Evolutionary conservation across 2,113 vertebrate species (phyloP).

Genomic region (Amblyopsis rosae): DNA sequence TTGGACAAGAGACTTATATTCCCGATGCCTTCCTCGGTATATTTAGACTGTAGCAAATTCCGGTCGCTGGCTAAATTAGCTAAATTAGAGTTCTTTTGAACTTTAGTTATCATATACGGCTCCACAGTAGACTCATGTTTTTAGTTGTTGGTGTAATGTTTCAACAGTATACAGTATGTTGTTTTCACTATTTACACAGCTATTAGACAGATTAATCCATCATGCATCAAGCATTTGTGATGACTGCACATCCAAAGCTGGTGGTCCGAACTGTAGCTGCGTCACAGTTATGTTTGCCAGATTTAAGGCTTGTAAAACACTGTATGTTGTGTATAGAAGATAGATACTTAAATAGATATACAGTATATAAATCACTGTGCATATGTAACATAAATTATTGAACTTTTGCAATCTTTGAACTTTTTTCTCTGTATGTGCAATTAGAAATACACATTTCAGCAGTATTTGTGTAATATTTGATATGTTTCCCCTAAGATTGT

Average conservation of each 20-base stretch:
- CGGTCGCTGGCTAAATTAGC: slow-evolving; percentile 33
- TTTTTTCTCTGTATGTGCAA: slow-evolving; percentile 42
- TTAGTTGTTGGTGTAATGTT: slow-evolving; percentile 21
- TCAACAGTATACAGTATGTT: slow-evolving; percentile 27
- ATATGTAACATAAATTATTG: slow-evolving; percentile 59
- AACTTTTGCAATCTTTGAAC: slow-evolving; percentile 38
- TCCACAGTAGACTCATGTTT: slow-evolving; percentile 14
- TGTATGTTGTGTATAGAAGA: slow-evolving; percentile 55
- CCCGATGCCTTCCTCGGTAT: slow-evolving; percentile 62
- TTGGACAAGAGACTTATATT: slow-evolving; percentile 27
- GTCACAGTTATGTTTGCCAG: slow-evolving; percentile 43
- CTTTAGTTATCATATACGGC: slow-evolving; percentile 17
- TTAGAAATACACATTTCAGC: slow-evolving; percentile 42
- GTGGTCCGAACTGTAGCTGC: slow-evolving; percentile 47
- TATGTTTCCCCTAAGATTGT: slow-evolving; percentile 31
- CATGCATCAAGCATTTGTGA: slow-evolving; percentile 50
- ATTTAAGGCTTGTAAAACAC: slow-evolving; percentile 37
- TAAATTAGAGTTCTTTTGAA: not conserved
- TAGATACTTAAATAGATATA: slow-evolving; percentile 33
- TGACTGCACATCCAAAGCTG: slow-evolving; percentile 15
- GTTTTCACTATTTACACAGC: slow-evolving; percentile 41
- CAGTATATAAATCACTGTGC: slow-evolving; percentile 47
- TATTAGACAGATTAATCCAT: slow-evolving; percentile 33
- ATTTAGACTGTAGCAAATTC: slow-evolving; percentile 50
- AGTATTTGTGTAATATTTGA: slow-evolving; percentile 63